Conservation (phyloP, 2,113 vertebrate species). For the Phrynosoma blainvillii region DNA sequence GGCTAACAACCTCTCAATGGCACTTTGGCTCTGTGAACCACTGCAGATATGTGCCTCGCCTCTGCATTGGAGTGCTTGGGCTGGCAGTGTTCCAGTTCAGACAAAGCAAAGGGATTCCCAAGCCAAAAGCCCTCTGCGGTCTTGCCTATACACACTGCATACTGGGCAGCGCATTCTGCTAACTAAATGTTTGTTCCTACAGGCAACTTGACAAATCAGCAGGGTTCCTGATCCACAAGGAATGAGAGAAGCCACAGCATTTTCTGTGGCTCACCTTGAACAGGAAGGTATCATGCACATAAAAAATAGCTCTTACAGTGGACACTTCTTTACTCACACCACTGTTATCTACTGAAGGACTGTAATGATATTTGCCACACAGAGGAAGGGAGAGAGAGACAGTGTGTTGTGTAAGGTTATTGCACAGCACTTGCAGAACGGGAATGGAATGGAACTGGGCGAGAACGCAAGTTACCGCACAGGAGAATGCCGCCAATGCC, state of each 20-base stretch:
- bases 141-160: not conserved
- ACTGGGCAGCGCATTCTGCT: no score
- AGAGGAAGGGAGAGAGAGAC: no score
- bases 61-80: not conserved
- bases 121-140: no score
- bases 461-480: no score
- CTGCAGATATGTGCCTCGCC: not conserved
- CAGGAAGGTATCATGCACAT: not conserved
- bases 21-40: not conserved
- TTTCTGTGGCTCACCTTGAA: not conserved
- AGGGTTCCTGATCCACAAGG: not conserved
- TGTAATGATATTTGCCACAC: no score
- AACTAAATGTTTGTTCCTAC: not conserved
- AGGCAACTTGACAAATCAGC: not conserved
- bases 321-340: no score
- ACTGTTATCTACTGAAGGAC: no score
- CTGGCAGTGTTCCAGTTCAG: not conserved
- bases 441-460: no score
- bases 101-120: not conserved
- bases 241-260: not conserved
- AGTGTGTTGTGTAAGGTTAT: no score
- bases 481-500: no score
- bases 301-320: not conserved
- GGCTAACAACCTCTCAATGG: no score
- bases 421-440: no score